Evolutionary conservation across 2,888 invertebrate genomes (phyloP), one percentile per base, ranked within the genome.

Genomic region (Liopterus haemorrhoidalis): DNA sequence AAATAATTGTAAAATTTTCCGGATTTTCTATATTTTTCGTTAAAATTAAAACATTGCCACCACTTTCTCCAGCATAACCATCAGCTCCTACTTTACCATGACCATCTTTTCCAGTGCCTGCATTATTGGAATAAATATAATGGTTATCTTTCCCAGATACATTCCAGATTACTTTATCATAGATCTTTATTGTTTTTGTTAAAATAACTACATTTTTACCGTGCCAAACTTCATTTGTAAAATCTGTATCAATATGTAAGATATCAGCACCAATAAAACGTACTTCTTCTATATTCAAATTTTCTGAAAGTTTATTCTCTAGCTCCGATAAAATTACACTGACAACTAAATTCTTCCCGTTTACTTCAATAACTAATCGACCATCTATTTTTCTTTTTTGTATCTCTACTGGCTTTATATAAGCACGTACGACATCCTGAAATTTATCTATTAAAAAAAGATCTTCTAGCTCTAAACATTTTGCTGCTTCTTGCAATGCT

Each of bases 61-160:
- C 61, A 49, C 59, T 59, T 48, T 57, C 55, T 6, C 60, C 60
- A 25, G 55, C 46, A 33, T 42, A 36, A 12, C 59, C 60, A 49
- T 57, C 54, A 32, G 21, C 20, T 22, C 61, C 60, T 38, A 44
- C 36, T 24, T 40, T 49, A 14, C 56, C 57, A 14, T 41, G 38
- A 14, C 38, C 32, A 6, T 38, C 38, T 12, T 9, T 6, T 18
- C 9, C 18, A 14, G 51, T 22, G 14, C 57, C 54, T 27, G n/a
- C n/a, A n/a, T n/a, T n/a, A n/a, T n/a, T n/a, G n/a, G n/a, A n/a
- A n/a, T n/a, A n/a, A n/a, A n/a, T n/a, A n/a, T n/a, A n/a, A n/a
- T n/a, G n/a, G n/a, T n/a, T n/a, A n/a, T n/a, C n/a, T n/a, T 46
- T 28, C n/a, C 59, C 59, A 27, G 57, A 56, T 28, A 58, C 33